Evolutionary conservation across 2,888 invertebrate species (phyloP).

Genomic region (Gryllus longicercus): DNA sequence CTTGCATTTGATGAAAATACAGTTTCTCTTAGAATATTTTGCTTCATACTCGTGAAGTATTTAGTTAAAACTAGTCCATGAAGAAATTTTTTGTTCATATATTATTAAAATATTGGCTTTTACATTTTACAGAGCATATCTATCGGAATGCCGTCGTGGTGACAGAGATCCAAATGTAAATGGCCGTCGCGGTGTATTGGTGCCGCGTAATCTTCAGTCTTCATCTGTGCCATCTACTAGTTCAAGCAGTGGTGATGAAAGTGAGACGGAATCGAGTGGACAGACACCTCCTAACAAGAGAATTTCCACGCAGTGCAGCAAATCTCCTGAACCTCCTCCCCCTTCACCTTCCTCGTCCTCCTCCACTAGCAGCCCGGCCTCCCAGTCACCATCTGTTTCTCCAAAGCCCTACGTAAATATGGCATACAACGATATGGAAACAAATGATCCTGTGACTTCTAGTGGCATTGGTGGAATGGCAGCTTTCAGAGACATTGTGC

Average conservation of each 20-base stretch:
- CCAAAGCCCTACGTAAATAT: not conserved
- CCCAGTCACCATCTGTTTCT: conserved; percentile 11
- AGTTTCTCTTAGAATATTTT: too few relatives aligned
- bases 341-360: conserved; percentile 20
- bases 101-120: not conserved
- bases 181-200: conserved; percentile 59
- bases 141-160: conserved; percentile 46
- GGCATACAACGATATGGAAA: not conserved
- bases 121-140: conserved; percentile 35
- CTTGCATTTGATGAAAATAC: too few relatives aligned
- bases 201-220: conserved; percentile 18
- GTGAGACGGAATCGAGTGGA: conserved; percentile 28
- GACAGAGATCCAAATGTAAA: conserved; percentile 72
- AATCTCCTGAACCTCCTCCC: not conserved
- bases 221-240: conserved; percentile 24
- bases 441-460: conserved; percentile 29
- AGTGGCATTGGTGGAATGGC: conserved; percentile 30
- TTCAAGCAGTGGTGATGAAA: conserved; percentile 34
- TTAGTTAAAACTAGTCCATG: too few relatives aligned
- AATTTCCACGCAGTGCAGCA: not conserved
- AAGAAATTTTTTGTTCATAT: too few relatives aligned
- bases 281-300: not conserved
- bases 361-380: not conserved
- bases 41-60: too few relatives aligned
- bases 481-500: conserved; percentile 32